phyloP scores from a whole-genome alignment of 2,113 vertebrate genomes.

The Labeo catla region DNA sequence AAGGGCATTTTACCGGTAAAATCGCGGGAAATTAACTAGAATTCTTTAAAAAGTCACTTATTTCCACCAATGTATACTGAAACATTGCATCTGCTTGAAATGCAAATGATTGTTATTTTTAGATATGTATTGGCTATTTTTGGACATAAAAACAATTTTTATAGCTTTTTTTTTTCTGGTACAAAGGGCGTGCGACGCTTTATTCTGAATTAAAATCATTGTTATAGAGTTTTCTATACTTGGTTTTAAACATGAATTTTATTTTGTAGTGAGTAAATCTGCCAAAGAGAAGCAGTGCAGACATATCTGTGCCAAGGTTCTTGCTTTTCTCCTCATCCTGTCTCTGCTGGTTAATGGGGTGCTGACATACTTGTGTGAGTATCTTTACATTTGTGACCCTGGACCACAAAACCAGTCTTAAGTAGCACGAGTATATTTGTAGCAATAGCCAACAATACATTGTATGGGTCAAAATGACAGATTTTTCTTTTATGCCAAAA shows the following conservation, averaged over 20 bases:
- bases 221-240: too few relatives aligned
- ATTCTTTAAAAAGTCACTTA: too few relatives aligned
- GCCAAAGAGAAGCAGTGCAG: background rate
- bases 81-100: background rate
- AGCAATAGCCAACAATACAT: too few relatives aligned
- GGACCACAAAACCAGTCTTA: too few relatives aligned
- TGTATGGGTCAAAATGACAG: too few relatives aligned
- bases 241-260: background rate
- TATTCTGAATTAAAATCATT: background rate
- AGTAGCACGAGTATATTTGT: too few relatives aligned
- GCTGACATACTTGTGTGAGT: conserved; percentile 40
- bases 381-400: too few relatives aligned
- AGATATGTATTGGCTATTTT: background rate
- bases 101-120: background rate
- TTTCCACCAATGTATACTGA: background rate
- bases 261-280: background rate
- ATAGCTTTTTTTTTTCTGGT: background rate
- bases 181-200: background rate
- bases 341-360: conserved; percentile 35
- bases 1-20: too few relatives aligned
- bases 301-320: background rate
- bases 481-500: too few relatives aligned
- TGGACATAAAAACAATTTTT: background rate
- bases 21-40: too few relatives aligned
- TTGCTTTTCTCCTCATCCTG: conserved; percentile 8